Base-by-base conservation (phyloP, 2,888 invertebrate species). In the Brachycybe producta region DNA sequence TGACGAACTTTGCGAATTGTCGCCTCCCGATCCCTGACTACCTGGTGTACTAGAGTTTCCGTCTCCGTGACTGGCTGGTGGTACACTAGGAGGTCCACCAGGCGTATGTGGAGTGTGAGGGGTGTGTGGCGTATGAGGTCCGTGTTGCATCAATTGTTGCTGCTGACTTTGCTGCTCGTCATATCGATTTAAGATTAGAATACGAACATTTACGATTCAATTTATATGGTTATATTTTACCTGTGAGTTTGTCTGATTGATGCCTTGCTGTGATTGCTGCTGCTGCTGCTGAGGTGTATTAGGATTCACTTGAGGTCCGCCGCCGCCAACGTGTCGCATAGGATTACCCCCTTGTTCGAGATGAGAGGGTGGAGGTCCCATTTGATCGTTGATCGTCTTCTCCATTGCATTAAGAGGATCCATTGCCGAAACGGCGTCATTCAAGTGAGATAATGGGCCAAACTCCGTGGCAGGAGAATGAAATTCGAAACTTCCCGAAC, bases 381-480 rank as follows among this genome's bases (percentile, higher is more conserved):
- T 56, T 54, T 56, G 87, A 69, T 88, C 88, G 65, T 82, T 85
- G 47, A 90, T 73, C 60, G 85, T 84, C 67, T 90, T 90, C 66
- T 90, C 90, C 84, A 90, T 90, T 45, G 88, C 88, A 64, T 87
- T 88, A 5, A 90, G 74, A 40, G 88, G 87, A 70, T 90, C 88
- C 57, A 90, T 72, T n/a, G 85, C 83, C 64, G 84, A 86, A 53
- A 85, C 85, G 19, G 84, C 84, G 58, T 88, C 87, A 63, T 79
- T 84, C 52, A 88, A 72, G 67, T 86, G 86, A 27, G 84, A 80
- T 53, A 86, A 68, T 11, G 86, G 84, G 46, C 84, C 84, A 54
- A 59, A 59, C 30, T 59, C 59, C 26, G 58, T 56, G 26, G 56
- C 57, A 28, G 57, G 57, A 2, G 59, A 57, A 24, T 42, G 56